Evolutionary conservation across 2,888 invertebrate genomes (phyloP).

Genomic region (Parelbella ahira): DNA sequence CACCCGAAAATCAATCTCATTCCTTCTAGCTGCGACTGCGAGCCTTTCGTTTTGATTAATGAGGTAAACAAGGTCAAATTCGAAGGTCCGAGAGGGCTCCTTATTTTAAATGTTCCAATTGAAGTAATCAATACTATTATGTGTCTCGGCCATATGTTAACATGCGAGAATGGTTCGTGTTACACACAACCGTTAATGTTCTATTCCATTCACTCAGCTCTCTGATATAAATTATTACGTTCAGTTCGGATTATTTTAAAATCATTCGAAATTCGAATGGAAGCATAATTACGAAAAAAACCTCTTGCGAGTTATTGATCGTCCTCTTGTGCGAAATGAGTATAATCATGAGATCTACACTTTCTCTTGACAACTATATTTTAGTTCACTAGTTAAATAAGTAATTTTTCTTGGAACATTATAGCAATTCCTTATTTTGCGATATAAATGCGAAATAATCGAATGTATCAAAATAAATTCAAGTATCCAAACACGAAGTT

Average conservation of each 20-base stretch:
- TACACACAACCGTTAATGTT: slow-evolving; percentile 61
- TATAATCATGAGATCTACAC: slow-evolving; percentile 4
- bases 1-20: slow-evolving; percentile 52
- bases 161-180: slow-evolving; percentile 59
- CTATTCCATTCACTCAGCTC: slow-evolving; percentile 33
- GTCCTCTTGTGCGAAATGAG: neutral
- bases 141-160: slow-evolving; percentile 67
- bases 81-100: slow-evolving; percentile 38
- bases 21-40: slow-evolving; percentile 52
- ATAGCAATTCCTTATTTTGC: no score
- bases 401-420: no score
- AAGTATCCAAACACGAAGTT: no score
- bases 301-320: slow-evolving; percentile 14
- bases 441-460: no score
- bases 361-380: slow-evolving; percentile 11
- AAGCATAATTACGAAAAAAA: no score
- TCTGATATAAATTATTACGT: no score
- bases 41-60: slow-evolving; percentile 57
- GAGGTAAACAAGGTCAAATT: slow-evolving; percentile 55
- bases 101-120: slow-evolving; percentile 31
- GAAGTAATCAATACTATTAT: slow-evolving; percentile 52
- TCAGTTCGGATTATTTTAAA: no score
- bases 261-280: no score
- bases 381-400: neutral
- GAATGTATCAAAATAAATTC: no score